These are phyloP conservation scores for Dyspetes luteomarginatus DNA, from an alignment of 2,888 invertebrate genomes.

Conservation along the genomic window DNA sequence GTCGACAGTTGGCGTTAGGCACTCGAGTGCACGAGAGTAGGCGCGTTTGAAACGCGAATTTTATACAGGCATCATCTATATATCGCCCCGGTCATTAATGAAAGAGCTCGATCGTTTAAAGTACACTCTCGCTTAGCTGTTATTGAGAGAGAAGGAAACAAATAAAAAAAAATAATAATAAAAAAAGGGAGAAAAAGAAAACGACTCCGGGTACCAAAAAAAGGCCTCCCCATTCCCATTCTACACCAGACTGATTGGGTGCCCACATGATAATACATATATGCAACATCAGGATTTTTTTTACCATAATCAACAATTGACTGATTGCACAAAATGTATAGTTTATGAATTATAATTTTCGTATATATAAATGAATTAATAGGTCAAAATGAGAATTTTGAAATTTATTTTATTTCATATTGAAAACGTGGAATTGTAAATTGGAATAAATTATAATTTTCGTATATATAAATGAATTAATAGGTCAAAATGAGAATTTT, in stretches of 20 bases:
- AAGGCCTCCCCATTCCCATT: not conserved
- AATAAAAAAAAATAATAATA: not conserved
- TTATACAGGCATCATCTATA: slow-evolving; percentile 38
- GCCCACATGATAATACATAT: not conserved
- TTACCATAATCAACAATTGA: too few species aligned
- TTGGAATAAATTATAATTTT: too few species aligned
- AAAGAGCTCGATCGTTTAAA: slow-evolving; percentile 66
- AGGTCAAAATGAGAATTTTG: too few species aligned
- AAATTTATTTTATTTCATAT: too few species aligned
- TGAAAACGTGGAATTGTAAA: too few species aligned
- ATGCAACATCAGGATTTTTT: not conserved
- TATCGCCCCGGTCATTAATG: slow-evolving; percentile 65
- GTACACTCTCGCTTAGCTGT: slow-evolving; percentile 49
- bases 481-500: too few species aligned
- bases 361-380: too few species aligned
- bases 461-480: too few species aligned
- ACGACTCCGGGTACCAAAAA: slow-evolving; percentile 18
- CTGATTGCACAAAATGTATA: too few species aligned
- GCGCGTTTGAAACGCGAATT: slow-evolving; percentile 47
- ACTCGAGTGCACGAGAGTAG: slow-evolving; percentile 75
- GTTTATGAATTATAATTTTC: too few species aligned
- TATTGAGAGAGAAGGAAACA: slow-evolving; percentile 28
- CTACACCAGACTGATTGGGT: slow-evolving; percentile 4
- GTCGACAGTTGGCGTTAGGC: slow-evolving; percentile 83
- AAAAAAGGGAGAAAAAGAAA: slow-evolving; percentile 10